phyloP scores from a whole-genome alignment of 2,888 invertebrate genomes.

The Panorpa germanica region DNA sequence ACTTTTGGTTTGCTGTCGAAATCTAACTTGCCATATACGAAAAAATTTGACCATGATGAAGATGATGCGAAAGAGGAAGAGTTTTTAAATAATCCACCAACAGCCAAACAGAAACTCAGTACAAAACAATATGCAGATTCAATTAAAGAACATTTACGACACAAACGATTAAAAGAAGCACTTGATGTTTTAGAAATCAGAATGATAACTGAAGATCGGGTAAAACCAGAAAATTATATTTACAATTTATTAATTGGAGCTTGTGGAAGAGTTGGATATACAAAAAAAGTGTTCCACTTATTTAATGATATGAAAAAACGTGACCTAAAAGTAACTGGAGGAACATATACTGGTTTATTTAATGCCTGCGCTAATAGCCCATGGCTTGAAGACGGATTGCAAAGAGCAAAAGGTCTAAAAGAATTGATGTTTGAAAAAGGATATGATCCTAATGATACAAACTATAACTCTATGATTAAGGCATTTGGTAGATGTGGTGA shows the following conservation, averaged over 20 bases:
- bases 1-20: slow-evolving; percentile 31
- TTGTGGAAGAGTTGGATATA: slow-evolving; percentile 67
- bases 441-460: slow-evolving; percentile 48
- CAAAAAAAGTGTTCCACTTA: slow-evolving; percentile 68
- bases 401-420: slow-evolving; percentile 43
- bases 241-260: slow-evolving; percentile 69
- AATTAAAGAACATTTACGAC: slow-evolving; percentile 44
- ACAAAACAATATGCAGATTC: slow-evolving; percentile 47
- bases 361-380: slow-evolving; percentile 76
- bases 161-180: slow-evolving; percentile 54
- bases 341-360: slow-evolving; percentile 70
- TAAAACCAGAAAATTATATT: slow-evolving; percentile 59
- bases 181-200: slow-evolving; percentile 56
- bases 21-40: slow-evolving; percentile 14
- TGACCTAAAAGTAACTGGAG: slow-evolving; percentile 42
- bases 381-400: slow-evolving; percentile 43
- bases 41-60: slow-evolving; percentile 26
- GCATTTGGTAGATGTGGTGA: slow-evolving; percentile 76
- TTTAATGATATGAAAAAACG: slow-evolving; percentile 68
- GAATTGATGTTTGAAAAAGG: slow-evolving; percentile 48
- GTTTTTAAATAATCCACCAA: slow-evolving; percentile 29
- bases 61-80: slow-evolving; percentile 41
- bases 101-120: slow-evolving; percentile 29
- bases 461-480: slow-evolving; percentile 81
- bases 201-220: slow-evolving; percentile 58